Percentiles rank a stretch among this genome's conserved stretches.
phyloP scores from a whole-genome alignment of 2,113 vertebrate genomes.

The Poeciliopsis prolifica region DNA sequence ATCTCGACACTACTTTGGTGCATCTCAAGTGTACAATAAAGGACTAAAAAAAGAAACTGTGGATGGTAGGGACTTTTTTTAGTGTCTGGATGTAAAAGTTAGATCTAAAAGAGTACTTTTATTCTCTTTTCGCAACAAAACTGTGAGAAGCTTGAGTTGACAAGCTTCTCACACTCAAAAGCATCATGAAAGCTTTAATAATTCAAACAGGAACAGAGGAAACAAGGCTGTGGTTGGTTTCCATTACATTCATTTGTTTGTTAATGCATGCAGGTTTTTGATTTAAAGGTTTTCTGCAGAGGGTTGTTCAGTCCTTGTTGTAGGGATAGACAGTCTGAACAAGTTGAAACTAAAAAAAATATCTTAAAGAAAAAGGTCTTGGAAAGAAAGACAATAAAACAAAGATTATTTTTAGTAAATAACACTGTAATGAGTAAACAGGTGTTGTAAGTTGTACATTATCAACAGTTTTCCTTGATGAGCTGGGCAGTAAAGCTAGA shows the following conservation, averaged over 20 bases:
- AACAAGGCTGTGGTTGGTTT: neutral
- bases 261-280: neutral
- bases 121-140: conserved; percentile 23
- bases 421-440: neutral
- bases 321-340: neutral
- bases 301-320: neutral
- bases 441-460: neutral
- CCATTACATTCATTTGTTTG: conserved; percentile 7
- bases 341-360: neutral
- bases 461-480: neutral
- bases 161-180: conserved; percentile 1
- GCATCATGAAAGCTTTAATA: conserved; percentile 17
- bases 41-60: conserved; percentile 42
- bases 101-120: conserved; percentile 11
- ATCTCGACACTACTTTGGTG: conserved; percentile 3
- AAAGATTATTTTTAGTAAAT: neutral
- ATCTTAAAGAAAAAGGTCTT: neutral
- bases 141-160: conserved; percentile 6
- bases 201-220: neutral
- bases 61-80: conserved; percentile 9
- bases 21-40: conserved; percentile 10
- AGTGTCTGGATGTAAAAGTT: conserved; percentile 22
- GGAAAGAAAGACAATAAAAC: neutral
- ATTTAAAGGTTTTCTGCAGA: neutral
- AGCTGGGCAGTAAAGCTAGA: neutral